Conservation (phyloP, 2,888 invertebrate genomes). For the Leptinotarsa peninsularis region DNA sequence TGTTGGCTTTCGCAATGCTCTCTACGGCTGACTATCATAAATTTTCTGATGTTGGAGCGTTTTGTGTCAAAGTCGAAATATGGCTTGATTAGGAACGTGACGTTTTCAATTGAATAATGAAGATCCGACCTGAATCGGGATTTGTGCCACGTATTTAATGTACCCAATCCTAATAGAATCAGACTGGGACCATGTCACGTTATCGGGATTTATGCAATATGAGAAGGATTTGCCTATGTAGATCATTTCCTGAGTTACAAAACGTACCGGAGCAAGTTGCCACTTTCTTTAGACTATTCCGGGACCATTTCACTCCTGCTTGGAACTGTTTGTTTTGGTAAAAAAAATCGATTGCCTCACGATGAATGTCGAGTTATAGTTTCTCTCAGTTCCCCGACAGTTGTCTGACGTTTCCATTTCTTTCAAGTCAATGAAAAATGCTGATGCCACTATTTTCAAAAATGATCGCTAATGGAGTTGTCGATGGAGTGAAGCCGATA, state of each 20-base stretch:
- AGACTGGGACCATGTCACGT: slow-evolving; percentile 15
- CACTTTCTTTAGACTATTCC: too few relatives aligned
- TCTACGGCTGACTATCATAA: not conserved
- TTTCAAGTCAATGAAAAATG: too few relatives aligned
- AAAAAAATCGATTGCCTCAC: too few relatives aligned
- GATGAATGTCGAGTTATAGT: too few relatives aligned
- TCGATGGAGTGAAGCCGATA: too few relatives aligned
- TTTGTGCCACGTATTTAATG: slow-evolving; percentile 30
- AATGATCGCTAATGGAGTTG: too few relatives aligned
- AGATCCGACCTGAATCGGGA: slow-evolving; percentile 25
- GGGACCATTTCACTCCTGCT: too few relatives aligned
- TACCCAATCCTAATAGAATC: slow-evolving; percentile 36
- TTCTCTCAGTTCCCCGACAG: too few relatives aligned
- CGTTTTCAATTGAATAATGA: slow-evolving; percentile 31
- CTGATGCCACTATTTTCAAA: too few relatives aligned
- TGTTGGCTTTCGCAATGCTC: not conserved
- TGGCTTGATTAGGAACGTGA: slow-evolving; percentile 21
- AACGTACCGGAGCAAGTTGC: not conserved
- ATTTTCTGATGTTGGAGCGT: not conserved
- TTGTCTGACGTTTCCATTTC: too few relatives aligned
- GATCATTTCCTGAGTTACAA: not conserved
- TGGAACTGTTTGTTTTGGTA: too few relatives aligned
- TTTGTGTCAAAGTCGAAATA: slow-evolving; percentile 11
- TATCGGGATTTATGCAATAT: slow-evolving; percentile 23
- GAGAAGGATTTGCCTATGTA: slow-evolving; percentile 10